Base-by-base conservation (phyloP, 2,888 invertebrate species). In the Fissipunctia ypsillon region DNA sequence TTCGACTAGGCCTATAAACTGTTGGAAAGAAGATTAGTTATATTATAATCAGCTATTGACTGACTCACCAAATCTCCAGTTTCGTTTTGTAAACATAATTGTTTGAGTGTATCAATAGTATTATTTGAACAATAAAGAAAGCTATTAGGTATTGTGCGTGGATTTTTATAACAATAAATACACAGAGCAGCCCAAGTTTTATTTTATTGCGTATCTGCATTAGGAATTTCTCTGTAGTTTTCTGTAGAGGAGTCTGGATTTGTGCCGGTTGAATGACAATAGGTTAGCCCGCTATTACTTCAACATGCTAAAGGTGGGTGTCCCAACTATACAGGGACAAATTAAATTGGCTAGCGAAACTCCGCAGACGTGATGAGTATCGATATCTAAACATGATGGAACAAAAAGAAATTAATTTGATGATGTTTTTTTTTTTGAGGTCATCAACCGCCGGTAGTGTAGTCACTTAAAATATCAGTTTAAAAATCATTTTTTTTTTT, bases 1-100 rank as follows among this genome's bases (percentile, higher is more conserved):
- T 93, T 99, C 99, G 5, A 98, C 98, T 89, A 99, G 95, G 54
- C 98, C 99, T 87, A 99, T 96, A 19, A 97, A 97, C 97, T 98
- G 92, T 74, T 38, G 38, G 9, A 9, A 38, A 38, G 7, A 38
- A 9, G 38, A 9, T 38, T 38, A 38, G 38, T 38, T n/a, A n/a
- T n/a, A n/a, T n/a, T n/a, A n/a, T n/a, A n/a, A n/a, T n/a, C n/a
- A n/a, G 19, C 19, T 22, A 57, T 41, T 31, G 57, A 19, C 57
- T 19, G 12, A 19, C 57, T 19, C 22, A 31, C 5, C 5, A 56
- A 31, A 31, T 31, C 56, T 31, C 19, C 19, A 56, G 19, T 57
- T 35, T 57, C 12, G 22, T 22, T 25, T 54, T 54, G 25, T 25
- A 54, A 31, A 56, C 19, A 56, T 19, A 31, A 56, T 31, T 56